phyloP scores from a whole-genome alignment of 2,113 vertebrate species.

The Brachirus orientalis region DNA sequence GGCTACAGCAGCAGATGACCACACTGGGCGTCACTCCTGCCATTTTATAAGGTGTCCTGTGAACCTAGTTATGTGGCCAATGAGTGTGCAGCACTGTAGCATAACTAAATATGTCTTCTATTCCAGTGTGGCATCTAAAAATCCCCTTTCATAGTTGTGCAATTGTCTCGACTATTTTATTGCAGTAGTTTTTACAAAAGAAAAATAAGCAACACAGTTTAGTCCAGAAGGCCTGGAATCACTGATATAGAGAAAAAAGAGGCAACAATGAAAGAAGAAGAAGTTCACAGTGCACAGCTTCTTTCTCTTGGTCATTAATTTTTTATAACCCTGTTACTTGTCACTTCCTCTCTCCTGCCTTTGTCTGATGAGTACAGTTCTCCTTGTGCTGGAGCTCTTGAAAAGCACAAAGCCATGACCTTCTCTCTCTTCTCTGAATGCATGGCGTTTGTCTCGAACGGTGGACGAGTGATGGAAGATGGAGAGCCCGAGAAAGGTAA shows the following conservation, averaged over 20 bases:
- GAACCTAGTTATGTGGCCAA: too few species aligned
- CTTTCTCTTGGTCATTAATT: slow-evolving; percentile 57
- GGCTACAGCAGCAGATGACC: too few species aligned
- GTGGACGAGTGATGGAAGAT: slow-evolving; percentile 26
- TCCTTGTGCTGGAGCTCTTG: slow-evolving; percentile 37
- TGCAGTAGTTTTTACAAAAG: slow-evolving; percentile 1
- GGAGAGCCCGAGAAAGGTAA: slow-evolving; percentile 18
- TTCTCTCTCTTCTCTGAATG: slow-evolving; percentile 45
- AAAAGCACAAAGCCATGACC: slow-evolving; percentile 50
- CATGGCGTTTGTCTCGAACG: slow-evolving; percentile 44
- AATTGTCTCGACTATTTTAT: slow-evolving; percentile 15
- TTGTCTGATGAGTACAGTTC: slow-evolving; percentile 46
- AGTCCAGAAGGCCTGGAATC: slow-evolving; percentile 15
- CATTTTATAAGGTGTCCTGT: too few species aligned
- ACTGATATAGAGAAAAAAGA: slow-evolving; percentile 6
- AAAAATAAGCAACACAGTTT: slow-evolving; percentile 16
- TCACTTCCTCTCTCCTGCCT: slow-evolving; percentile 27
- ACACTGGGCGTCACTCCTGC: too few species aligned
- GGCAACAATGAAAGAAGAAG: slow-evolving; percentile 28
- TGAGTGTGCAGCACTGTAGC: neutral
- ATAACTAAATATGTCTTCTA: neutral
- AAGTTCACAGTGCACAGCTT: slow-evolving; percentile 55
- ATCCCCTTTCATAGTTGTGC: slow-evolving; percentile 8
- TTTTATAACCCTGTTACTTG: slow-evolving; percentile 62
- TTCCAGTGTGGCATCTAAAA: neutral